Percentiles rank a stretch among this genome's conserved stretches.
These are phyloP conservation scores for Chironomus tentans DNA, from an alignment of 2,888 invertebrate species.

Conservation along the genomic window DNA sequence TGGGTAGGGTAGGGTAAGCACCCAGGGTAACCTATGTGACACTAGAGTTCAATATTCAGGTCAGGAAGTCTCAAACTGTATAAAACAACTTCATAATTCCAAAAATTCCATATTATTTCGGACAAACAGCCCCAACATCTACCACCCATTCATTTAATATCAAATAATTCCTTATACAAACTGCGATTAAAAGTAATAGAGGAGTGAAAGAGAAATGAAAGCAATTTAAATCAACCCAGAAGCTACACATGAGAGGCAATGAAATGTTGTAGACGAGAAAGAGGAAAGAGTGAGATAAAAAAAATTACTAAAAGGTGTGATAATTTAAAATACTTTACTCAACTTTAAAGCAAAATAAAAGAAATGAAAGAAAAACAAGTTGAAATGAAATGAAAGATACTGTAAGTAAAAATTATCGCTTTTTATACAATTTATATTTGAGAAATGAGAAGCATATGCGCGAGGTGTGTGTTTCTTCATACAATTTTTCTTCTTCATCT, in stretches of 20 bases:
- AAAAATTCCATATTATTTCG: no score
- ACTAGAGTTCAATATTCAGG: no score
- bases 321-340: neutral
- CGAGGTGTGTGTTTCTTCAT: neutral
- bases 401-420: neutral
- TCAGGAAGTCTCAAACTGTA: no score
- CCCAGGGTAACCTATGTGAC: no score
- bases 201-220: neutral
- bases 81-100: no score
- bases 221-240: slow-evolving; percentile 5
- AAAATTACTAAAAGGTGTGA: neutral
- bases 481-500: neutral
- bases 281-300: neutral
- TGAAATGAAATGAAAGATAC: neutral
- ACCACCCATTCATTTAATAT: no score
- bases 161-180: neutral
- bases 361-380: neutral
- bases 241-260: neutral
- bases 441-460: neutral
- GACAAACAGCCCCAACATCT: no score
- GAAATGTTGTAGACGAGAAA: neutral
- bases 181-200: neutral
- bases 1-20: no score
- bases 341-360: no score
- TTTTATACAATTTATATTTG: neutral